Base-by-base conservation (phyloP, 2,797 vertebrate genomes). In the Pogonophryne albipinna region DNA sequence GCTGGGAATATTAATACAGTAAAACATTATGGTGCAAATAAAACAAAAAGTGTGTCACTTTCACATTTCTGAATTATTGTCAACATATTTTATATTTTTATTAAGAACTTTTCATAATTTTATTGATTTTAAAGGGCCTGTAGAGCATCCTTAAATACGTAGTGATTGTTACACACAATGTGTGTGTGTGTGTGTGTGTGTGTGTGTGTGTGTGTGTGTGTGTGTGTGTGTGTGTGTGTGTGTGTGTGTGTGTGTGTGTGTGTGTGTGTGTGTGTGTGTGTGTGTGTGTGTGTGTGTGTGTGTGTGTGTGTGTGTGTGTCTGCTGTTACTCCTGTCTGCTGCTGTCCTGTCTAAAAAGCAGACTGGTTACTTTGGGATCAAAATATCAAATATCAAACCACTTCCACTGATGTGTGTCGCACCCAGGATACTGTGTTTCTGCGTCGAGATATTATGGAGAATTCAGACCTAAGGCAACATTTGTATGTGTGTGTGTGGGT, bases 361-460 rank as follows among this genome's bases (percentile, higher is more conserved):
- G 56, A 50, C 41, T 72, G 63, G 50, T 62, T 72, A 61, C 71
- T 86, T 76, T 80, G 68, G 69, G 70, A 59, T 66, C 69, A 74
- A 74, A 85, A 61, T 72, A 61, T 83, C 49, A 78, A 78, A 77
- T 20, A 65, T 67, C 38, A 80, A 72, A 66, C 73, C 44, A 66
- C 49, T 42, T 59, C 42, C 53, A 67, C 56, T 34, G 19, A 47
- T 83, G 67, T 71, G 47, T 56, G 19, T 59, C 16, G 9, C 27
- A 1, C 44, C 45, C 15, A 4, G 61, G 19, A 65, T 56, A 8
- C 12, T 76, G 52, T 70, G 76, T 55, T 11, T 76, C 19, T 57
- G 56, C 20, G 77, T 63, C 4, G 20, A 68, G 56, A 76, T 56
- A 14, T 53, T 73, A 16, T 16, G 56, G 34, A 65, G 17, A 61